Evolutionary conservation across 2,888 invertebrate species (phyloP), one percentile per base, ranked within the genome.

Genomic region (Pristionchus maxplancki): DNA sequence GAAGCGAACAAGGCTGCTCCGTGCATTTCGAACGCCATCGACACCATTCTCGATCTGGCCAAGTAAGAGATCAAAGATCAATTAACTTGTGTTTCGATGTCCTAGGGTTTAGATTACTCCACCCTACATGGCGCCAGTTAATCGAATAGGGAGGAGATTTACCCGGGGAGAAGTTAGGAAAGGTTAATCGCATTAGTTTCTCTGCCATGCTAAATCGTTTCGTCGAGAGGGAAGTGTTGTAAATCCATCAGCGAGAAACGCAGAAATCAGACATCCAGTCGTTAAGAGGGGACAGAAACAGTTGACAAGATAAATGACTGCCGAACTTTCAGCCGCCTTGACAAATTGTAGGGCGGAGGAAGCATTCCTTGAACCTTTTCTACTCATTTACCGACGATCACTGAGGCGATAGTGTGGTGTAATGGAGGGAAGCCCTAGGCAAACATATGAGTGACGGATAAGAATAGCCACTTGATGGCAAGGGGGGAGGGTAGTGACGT

Each of bases 11-110:
- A 90, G 82, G 90, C 89, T 6, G 90, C 92, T 0, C 92, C 92
- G 3, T 93, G 93, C 88, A 92, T 93, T 58, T 92, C 92, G 5
- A 92, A 90, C 34, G 91, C 93, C 34, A 89, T 93, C 24, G 93
- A 93, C 74, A 93, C 93, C 8, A 88, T 93, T n/a, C 90, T 93
- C 53, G 93, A 93, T 83, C 90, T 93, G 34, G 84, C 91, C 64
- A 93, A 92, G 93, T 92, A 50, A 84, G 53, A n/a, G 58, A 58
- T 58, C 58, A 58, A 58, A 58, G 58, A 58, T n/a, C n/a, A 58
- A 20, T 1, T 20, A 58, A 58, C 44, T 44, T 11, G n/a, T n/a
- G n/a, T n/a, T n/a, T n/a, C n/a, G n/a, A n/a, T n/a, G n/a, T n/a
- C n/a, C n/a, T n/a, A n/a, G n/a, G n/a, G n/a, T n/a, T n/a, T n/a